These are phyloP conservation scores for Dromius quadrimaculatus DNA, from an alignment of 2,888 invertebrate species.

Conservation along the genomic window DNA sequence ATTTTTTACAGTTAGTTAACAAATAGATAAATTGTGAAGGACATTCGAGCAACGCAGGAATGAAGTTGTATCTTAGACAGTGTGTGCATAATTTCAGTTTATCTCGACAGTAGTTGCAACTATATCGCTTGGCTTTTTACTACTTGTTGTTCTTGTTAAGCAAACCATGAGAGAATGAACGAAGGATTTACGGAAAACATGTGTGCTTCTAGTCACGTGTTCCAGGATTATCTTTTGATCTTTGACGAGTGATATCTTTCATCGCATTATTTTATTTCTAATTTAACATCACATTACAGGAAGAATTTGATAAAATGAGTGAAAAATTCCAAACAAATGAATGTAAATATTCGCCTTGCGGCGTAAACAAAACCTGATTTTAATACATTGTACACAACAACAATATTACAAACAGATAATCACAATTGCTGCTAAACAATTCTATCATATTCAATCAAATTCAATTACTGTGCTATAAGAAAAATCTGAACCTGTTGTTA, in stretches of 20 bases:
- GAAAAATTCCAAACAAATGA: slow-evolving; percentile 32
- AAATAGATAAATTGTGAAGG: slow-evolving; percentile 36
- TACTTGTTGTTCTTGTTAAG: neutral
- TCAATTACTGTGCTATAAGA: slow-evolving; percentile 36
- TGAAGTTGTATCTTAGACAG: slow-evolving; percentile 7
- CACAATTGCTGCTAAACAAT: slow-evolving; percentile 31
- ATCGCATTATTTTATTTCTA: no score
- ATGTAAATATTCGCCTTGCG: slow-evolving; percentile 7
- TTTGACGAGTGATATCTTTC: no score
- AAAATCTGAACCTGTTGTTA: slow-evolving; percentile 22
- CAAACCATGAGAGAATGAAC: neutral
- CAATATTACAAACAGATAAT: slow-evolving; percentile 37
- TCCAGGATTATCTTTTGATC: no score
- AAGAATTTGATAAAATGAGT: no score
- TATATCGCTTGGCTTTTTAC: neutral
- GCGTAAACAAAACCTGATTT: slow-evolving; percentile 12
- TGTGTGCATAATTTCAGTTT: slow-evolving; percentile 25
- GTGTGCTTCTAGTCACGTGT: neutral
- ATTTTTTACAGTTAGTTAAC: slow-evolving; percentile 28
- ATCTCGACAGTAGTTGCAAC: slow-evolving; percentile 5
- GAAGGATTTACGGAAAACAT: slow-evolving; percentile 3
- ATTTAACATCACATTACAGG: no score
- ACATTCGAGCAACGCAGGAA: neutral
- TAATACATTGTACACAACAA: slow-evolving; percentile 21
- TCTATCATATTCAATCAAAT: slow-evolving; percentile 39